These are phyloP conservation scores for Yponomeuta sedellus DNA, from an alignment of 2,888 invertebrate species.

Conservation along the genomic window DNA sequence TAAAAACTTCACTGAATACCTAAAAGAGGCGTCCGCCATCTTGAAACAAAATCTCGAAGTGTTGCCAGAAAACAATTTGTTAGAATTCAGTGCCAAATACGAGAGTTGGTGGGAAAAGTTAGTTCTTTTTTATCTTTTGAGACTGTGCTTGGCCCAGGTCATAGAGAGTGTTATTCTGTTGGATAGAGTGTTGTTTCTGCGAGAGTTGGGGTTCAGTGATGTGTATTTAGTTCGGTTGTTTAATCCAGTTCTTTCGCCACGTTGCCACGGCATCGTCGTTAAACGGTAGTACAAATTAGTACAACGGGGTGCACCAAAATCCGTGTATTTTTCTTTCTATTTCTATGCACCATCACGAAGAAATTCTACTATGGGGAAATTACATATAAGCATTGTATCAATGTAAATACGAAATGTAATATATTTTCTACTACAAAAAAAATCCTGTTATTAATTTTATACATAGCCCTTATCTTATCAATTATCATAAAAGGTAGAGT, in stretches of 20 bases:
- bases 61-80: slow-evolving; percentile 38
- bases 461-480: no score
- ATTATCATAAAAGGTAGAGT: no score
- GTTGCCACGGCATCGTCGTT: slow-evolving; percentile 84
- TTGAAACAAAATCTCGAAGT: slow-evolving; percentile 72
- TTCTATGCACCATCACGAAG: no score
- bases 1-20: slow-evolving; percentile 81
- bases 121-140: slow-evolving; percentile 85
- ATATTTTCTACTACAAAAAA: no score
- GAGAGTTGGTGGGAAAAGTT: slow-evolving; percentile 74
- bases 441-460: no score
- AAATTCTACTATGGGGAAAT: no score
- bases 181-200: slow-evolving; percentile 86
- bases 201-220: slow-evolving; percentile 76
- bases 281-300: slow-evolving; percentile 46
- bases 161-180: slow-evolving; percentile 88
- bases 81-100: slow-evolving; percentile 34
- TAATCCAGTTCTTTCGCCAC: slow-evolving; percentile 88
- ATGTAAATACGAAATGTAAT: no score
- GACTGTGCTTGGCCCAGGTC: slow-evolving; percentile 85
- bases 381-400: no score
- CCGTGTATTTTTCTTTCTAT: no score
- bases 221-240: slow-evolving; percentile 84
- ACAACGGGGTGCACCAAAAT: no score
- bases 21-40: slow-evolving; percentile 79